Base-by-base conservation (phyloP, 2,888 invertebrate genomes). In the Orchestes rusci region DNA sequence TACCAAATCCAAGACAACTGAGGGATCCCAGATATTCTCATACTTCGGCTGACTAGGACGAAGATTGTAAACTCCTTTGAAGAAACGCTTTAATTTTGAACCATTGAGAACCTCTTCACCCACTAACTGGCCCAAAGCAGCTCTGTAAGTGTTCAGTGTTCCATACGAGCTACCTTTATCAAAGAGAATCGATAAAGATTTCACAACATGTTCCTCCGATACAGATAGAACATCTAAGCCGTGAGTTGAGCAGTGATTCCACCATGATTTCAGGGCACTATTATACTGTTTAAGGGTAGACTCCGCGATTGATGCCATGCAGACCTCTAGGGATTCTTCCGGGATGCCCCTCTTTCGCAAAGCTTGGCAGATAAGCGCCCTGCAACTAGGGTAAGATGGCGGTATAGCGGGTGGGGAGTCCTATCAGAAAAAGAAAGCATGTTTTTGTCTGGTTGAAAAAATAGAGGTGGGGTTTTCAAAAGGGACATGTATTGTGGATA, bases 21-120 rank as follows among this genome's bases (percentile, higher is more conserved):
- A 28, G 2, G 43, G 37, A 15, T 43, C 37, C 43, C 43, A 43
- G 17, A 19, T 37, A n/a, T n/a, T 37, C 10, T 38, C 19, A 27
- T 43, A 43, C 13, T 38, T 43, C 3, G 43, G 43, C 4, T 16
- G 17, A 7, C 12, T 23, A 12, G 15, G 41, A 30, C 50, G 16
- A 28, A 47, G 17, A 8, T 30, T 7, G 23, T 30, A 47, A 4
- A 47, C 19, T 30, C 43, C 47, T 31, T 39, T 43, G 39, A 48
- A 48, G 32, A 44, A 44, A 8, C 48, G 20, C 31, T 48, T 43
- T 7, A 45, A 3, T 23, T 43, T 38, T 39, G 32, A 49, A 19
- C 45, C 49, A 8, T 41, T n/a, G 4, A 10, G 19, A 4, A 49
- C 10, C 7, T 32, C 8, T 17, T 27, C 19, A 2, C 45, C 39